Evolutionary conservation across 2,113 vertebrate genomes (phyloP).

Genomic region (Tychaedon coryphoeus): DNA sequence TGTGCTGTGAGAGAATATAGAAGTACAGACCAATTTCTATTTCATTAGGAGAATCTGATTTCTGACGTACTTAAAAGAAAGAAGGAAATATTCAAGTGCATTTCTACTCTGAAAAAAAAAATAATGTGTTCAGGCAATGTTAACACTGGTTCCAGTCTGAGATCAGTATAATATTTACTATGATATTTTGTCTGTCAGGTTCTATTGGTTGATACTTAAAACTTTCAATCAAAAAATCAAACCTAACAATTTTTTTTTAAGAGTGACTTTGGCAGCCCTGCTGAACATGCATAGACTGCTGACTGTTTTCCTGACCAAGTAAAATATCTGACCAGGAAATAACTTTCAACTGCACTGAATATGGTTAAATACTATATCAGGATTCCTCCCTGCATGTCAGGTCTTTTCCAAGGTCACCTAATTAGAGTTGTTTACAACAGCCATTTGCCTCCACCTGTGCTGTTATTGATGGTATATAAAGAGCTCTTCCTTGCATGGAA

Average conservation of each 20-base stretch:
- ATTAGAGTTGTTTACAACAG: not conserved
- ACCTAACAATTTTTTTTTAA: not conserved
- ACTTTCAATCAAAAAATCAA: not conserved
- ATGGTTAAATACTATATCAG: not conserved
- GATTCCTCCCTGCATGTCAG: not conserved
- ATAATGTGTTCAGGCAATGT: not conserved
- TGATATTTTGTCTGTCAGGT: not conserved
- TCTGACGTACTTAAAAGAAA: not conserved
- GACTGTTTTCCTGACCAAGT: not conserved
- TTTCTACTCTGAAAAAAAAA: not conserved
- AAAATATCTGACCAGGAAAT: not conserved
- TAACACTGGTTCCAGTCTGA: not conserved
- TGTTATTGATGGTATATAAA: not conserved
- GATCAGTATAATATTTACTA: not conserved
- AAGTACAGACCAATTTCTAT: not conserved
- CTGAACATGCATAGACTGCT: not conserved
- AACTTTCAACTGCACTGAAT: not conserved
- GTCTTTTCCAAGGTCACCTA: not conserved
- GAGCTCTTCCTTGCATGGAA: not conserved
- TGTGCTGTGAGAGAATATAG: not conserved
- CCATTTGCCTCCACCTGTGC: conserved; percentile 16
- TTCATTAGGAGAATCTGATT: not conserved
- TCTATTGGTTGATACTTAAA: not conserved
- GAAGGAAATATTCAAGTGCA: not conserved
- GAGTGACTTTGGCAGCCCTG: not conserved